Base-by-base conservation (phyloP, 2,888 invertebrate species). In the Oxytorus armatus region DNA sequence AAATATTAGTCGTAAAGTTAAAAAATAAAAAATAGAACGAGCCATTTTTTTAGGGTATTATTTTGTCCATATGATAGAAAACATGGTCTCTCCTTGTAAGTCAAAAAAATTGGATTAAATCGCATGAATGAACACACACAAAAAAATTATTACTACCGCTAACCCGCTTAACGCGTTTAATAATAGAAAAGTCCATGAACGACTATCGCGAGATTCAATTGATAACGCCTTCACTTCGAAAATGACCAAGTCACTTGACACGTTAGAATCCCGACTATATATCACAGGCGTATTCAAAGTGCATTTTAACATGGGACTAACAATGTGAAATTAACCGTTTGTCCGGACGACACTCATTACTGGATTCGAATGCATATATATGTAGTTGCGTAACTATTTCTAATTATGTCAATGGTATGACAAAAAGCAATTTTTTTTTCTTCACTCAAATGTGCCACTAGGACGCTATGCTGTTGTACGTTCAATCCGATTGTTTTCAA, bases 321-420 rank as follows among this genome's bases (percentile, higher is more conserved):
- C 36, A 36, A 39, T 18, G 21, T 44, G 33, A 53, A 25, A 47
- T 53, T 49, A 42, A 61, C 21, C 73, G 68, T 53, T 78, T 78
- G 73, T 36, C 78, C 61, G 68, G 73, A 78, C 73, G 51, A 23
- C 23, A 61, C 73, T 73, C 47, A 39, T 78, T 73, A 63, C 68
- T 53, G 25, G 14, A 44, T 63, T 25, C 59, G 51, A 8, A 8
- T n/a, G n/a, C n/a, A n/a, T n/a, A n/a, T n/a, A n/a, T n/a, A 51
- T 47, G 16, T 21, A 47, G 36, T 68, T 68, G 18, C 61, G 72
- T 25, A 68, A 78, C 53, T 16, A 39, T 36, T 57, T 36, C 55
- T 23, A 57, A 49, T 74, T 49, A 23, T 33, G 44, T 44, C 57
- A 49, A n/a, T 55, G 14, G 51, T 18, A 59, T 63, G 25, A 53